These are phyloP conservation scores for Notarius lentiginosus DNA, from an alignment of 2,113 vertebrate species.

Conservation along the genomic window DNA sequence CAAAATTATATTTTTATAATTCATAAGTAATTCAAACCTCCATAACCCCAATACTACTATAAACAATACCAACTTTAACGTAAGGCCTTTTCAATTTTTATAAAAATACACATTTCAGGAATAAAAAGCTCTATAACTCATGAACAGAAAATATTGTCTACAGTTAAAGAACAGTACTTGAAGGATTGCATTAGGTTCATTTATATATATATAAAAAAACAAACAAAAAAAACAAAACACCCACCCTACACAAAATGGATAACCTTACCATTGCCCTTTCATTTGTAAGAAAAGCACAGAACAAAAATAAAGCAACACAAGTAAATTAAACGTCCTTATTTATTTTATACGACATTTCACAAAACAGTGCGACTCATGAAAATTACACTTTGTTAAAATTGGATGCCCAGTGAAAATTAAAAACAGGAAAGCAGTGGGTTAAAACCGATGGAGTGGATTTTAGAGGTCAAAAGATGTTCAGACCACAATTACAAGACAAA, in stretches of 20 bases:
- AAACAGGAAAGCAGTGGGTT: conserved; percentile 25
- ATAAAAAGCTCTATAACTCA: not conserved
- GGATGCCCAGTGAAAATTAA: conserved; percentile 14
- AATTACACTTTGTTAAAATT: conserved; percentile 20
- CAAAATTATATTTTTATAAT: too few species aligned
- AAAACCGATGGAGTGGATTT: conserved; percentile 29
- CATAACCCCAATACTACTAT: too few species aligned
- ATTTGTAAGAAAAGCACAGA: not conserved
- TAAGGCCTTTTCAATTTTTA: not conserved
- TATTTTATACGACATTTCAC: conserved; percentile 33
- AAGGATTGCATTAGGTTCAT: not conserved
- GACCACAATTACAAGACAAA: not conserved
- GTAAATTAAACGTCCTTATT: not conserved
- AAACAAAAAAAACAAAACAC: too few species aligned
- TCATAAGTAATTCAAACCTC: too few species aligned
- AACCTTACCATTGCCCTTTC: not conserved
- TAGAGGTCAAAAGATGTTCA: not conserved
- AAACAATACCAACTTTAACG: not conserved
- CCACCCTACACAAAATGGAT: too few species aligned
- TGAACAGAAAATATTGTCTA: not conserved
- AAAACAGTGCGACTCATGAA: conserved; percentile 22
- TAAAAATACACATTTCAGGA: not conserved
- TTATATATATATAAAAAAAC: too few species aligned
- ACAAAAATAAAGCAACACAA: not conserved
- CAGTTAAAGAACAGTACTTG: not conserved